phyloP scores from a whole-genome alignment of 2,797 vertebrate genomes.

The Phaenicophaeus curvirostris region DNA sequence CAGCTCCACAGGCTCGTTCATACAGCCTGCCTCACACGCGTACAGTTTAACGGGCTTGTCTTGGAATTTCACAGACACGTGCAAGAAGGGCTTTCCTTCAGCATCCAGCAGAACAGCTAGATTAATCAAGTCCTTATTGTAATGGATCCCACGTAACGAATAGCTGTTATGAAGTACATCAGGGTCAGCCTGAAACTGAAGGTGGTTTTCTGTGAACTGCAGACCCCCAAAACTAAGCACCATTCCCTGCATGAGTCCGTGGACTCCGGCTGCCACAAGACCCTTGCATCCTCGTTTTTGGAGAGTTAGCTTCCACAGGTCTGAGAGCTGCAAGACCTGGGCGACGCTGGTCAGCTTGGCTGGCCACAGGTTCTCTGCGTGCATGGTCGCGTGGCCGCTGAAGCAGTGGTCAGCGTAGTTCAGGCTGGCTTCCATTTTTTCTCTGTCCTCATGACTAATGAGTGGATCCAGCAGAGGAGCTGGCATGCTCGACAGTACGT shows the following conservation, averaged over 20 bases:
- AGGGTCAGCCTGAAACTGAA: conserved; percentile 96
- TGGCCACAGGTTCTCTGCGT: conserved; percentile 94
- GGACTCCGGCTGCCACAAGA: conserved; percentile 88
- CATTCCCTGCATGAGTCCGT: conserved; percentile 94
- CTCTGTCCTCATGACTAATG: conserved; percentile 80
- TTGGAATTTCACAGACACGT: conserved; percentile 89
- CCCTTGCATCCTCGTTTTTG: conserved; percentile 95
- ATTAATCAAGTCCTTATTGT: conserved; percentile 91
- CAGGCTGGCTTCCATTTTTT: conserved; percentile 87
- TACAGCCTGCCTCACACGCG: conserved; percentile 93
- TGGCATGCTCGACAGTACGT: conserved; percentile 85
- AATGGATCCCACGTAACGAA: conserved; percentile 90
- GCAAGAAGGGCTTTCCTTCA: conserved; percentile 91
- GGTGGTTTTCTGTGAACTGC: conserved; percentile 97
- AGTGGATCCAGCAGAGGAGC: conserved; percentile 87
- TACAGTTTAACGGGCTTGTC: conserved; percentile 91
- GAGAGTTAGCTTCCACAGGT: conserved; percentile 92
- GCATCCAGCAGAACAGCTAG: conserved; percentile 88
- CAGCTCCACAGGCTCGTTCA: conserved; percentile 94
- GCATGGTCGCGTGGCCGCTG: conserved; percentile 96
- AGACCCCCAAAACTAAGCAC: conserved; percentile 96
- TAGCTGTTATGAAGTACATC: conserved; percentile 97
- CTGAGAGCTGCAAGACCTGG: conserved; percentile 92
- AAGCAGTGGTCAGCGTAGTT: conserved; percentile 98
- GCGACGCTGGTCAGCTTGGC: conserved; percentile 78